Evolutionary conservation across 92 coral and sea anemone species (phyloP).

Genomic region (Actinostola sp.): DNA sequence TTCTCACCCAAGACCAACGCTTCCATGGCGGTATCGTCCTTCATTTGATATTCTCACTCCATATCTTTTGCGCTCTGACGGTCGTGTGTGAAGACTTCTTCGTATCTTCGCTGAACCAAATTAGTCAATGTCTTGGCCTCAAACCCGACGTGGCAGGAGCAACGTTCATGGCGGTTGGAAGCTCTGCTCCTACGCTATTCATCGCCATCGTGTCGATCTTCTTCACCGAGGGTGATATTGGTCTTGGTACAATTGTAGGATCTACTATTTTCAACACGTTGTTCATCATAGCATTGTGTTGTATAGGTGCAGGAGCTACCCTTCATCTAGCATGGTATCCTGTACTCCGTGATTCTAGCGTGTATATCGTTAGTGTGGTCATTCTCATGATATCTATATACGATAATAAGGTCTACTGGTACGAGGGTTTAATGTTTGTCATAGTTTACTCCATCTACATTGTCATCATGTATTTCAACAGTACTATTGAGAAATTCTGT

Average conservation of each 20-base stretch:
- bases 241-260: conserved; percentile 97
- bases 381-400: conserved; percentile 78
- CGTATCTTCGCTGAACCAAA: conserved; percentile 91
- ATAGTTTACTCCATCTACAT: conserved; percentile 73
- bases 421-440: conserved; percentile 84
- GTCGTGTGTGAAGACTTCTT: conserved; percentile 97
- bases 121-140: conserved; percentile 80
- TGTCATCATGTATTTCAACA: conserved; percentile 86
- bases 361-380: conserved; percentile 79
- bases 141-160: conserved; percentile 99
- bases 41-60: conserved; percentile 80
- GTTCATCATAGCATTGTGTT: conserved; percentile 91
- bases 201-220: conserved; percentile 92
- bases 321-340: conserved; percentile 86
- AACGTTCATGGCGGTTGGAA: conserved; percentile 99
- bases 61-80: conserved; percentile 90
- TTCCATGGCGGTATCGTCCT: conserved; percentile 84
- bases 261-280: conserved; percentile 94
- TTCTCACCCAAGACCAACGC: conserved; percentile 82
- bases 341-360: conserved; percentile 79
- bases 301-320: conserved; percentile 77
- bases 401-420: conserved; percentile 93
- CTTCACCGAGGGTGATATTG: conserved; percentile 98
- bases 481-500: conserved; percentile 53
- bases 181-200: conserved; percentile 96